These are phyloP conservation scores for Amphipyra berbera DNA, from an alignment of 2,888 invertebrate genomes.

Conservation along the genomic window DNA sequence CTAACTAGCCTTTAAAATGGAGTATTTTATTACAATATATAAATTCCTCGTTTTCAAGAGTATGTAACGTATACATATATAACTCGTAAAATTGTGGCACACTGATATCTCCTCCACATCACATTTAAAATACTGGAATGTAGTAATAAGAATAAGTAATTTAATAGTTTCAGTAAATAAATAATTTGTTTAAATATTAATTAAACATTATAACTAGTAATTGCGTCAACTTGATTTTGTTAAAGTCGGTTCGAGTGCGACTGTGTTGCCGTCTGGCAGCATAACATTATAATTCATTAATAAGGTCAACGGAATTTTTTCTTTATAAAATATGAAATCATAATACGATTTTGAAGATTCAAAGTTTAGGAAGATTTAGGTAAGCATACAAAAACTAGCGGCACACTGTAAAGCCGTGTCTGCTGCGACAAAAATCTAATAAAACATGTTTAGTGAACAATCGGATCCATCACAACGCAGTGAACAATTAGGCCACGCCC, in stretches of 20 bases:
- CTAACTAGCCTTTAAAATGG: constrained; percentile 51
- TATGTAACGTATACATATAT: constrained; percentile 39
- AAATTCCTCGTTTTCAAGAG: constrained; percentile 47
- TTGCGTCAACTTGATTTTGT: constrained; percentile 22
- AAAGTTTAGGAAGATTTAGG: constrained; percentile 44
- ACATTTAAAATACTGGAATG: constrained; percentile 57
- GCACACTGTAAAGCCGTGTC: too few relatives aligned
- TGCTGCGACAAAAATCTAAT: too few relatives aligned
- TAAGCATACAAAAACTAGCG: constrained; percentile 38
- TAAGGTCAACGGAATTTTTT: constrained; percentile 2
- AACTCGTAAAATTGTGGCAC: constrained; percentile 54
- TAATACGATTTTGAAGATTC: constrained; percentile 30
- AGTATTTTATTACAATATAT: constrained; percentile 46
- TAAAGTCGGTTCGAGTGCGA: constrained; percentile 8
- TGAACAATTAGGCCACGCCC: too few relatives aligned
- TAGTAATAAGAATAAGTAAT: constrained; percentile 22
- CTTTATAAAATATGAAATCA: constrained; percentile 12
- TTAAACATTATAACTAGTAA: constrained; percentile 37
- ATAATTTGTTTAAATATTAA: constrained; percentile 25
- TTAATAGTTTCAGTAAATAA: constrained; percentile 25
- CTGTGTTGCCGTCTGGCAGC: constrained; percentile 24
- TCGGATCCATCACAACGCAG: too few relatives aligned
- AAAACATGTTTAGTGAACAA: too few relatives aligned
- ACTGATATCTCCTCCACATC: constrained; percentile 31
- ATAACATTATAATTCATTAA: constrained; percentile 6